Conservation (phyloP, 2,113 vertebrate genomes). For the Orthonyx spaldingii region DNA sequence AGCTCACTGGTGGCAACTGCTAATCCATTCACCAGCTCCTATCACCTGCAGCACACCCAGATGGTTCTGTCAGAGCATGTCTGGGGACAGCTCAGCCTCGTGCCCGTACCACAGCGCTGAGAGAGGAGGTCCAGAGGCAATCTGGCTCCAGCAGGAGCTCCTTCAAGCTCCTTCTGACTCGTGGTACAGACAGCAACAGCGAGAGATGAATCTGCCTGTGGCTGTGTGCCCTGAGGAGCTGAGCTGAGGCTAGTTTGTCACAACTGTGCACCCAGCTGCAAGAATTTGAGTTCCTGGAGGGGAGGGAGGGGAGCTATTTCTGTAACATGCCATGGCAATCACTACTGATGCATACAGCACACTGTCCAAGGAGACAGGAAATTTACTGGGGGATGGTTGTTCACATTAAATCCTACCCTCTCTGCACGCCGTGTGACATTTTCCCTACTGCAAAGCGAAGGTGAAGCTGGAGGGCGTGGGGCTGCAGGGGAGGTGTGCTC, state of each 20-base stretch:
- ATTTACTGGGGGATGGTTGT: background rate
- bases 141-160: background rate
- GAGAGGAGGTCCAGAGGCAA: background rate
- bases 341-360: background rate
- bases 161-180: background rate
- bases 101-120: background rate
- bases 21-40: background rate
- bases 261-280: background rate
- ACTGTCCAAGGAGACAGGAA: background rate
- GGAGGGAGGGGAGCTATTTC: constrained; percentile 1
- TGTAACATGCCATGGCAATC: background rate
- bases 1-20: fast-evolving
- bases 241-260: background rate
- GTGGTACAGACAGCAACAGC: background rate
- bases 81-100: background rate
- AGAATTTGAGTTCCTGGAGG: background rate
- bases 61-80: background rate
- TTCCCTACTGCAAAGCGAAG: background rate
- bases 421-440: background rate
- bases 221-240: background rate
- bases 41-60: background rate
- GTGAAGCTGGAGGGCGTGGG: background rate
- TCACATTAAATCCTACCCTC: background rate
- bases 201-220: background rate
- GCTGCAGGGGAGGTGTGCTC: background rate